Evolutionary conservation across 2,797 vertebrate species (phyloP), one percentile per base, ranked within the genome.

Genomic region (Pagetopsis macropterus): DNA sequence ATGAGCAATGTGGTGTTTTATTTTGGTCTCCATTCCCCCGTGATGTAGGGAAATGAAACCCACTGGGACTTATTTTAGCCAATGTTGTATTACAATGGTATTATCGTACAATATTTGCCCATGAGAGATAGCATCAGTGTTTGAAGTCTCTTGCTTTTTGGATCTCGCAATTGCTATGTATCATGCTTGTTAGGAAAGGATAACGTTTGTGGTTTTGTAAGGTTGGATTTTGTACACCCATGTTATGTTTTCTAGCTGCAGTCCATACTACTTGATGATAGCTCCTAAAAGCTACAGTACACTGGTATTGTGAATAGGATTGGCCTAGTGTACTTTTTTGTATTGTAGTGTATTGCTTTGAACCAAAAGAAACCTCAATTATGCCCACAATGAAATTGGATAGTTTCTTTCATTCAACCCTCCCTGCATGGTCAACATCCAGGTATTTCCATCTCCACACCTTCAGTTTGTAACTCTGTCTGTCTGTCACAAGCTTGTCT

Each of bases 1-100:
- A 21, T 86, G 84, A 88, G 79, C 50, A 82, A 78, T 71, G 79
- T 50, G 19, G 6, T 55, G 79, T 41, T 80, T 79, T 87, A 75
- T 83, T 86, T 81, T 49, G 49, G 59, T 75, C 63, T 50, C 16
- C 23, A 62, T 37, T 65, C 67, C 64, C 54, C 4, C 2, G 15
- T 44, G 66, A 56, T 52, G 17, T 54, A 40, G 17, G 5, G 46
- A 44, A 59, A 58, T 31, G n/a, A 79, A 62, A 63, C 13, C 19
- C 33, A 41, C 16, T 45, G 33, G 33, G 50, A 65, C 33, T 17
- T 50, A 21, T 21, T 51, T 46, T 68, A 27, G 6, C 15, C 27
- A 56, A n/a, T 5, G 12, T 68, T 44, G 44, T 8, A 44, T 70
- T 43, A 64, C 17, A 27, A 10, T 64, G 56, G 73, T 43, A 65